These are phyloP conservation scores for Carposina sasakii DNA, from an alignment of 1,140 invertebrate species.

Conservation along the genomic window DNA sequence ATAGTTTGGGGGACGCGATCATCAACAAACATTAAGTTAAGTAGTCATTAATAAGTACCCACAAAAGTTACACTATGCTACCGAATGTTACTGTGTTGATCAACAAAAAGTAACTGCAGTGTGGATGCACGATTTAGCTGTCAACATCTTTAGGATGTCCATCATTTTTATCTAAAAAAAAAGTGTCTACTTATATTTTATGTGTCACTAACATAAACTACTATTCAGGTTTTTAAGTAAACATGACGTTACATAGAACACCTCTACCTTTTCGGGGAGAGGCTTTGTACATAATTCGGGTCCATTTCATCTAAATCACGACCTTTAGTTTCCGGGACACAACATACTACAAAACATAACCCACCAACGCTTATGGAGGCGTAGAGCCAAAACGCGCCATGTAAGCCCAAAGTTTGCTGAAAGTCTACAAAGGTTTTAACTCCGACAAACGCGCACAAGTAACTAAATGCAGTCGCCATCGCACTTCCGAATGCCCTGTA, in stretches of 20 bases:
- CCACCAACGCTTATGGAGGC: slow-evolving; percentile 88
- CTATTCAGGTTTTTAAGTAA: slow-evolving; percentile 30
- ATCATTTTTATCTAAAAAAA: too few relatives aligned
- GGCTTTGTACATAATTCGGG: slow-evolving; percentile 76
- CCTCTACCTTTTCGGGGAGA: slow-evolving; percentile 66
- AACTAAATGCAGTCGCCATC: slow-evolving; percentile 89
- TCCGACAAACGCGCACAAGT: slow-evolving; percentile 91
- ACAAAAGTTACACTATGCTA: too few relatives aligned
- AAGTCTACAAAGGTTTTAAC: slow-evolving; percentile 93
- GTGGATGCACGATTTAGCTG: too few relatives aligned
- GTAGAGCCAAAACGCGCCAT: slow-evolving; percentile 93
- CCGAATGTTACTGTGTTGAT: too few relatives aligned
- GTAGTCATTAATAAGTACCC: too few relatives aligned
- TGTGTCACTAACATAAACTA: too few relatives aligned
- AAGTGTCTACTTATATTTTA: too few relatives aligned
- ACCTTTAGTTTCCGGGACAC: slow-evolving; percentile 94
- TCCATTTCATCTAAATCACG: slow-evolving; percentile 92
- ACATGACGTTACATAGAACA: slow-evolving; percentile 17
- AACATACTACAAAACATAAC: slow-evolving; percentile 88
- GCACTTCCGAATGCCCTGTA: slow-evolving; percentile 89
- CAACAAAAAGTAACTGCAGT: too few relatives aligned
- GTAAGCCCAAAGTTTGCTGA: slow-evolving; percentile 82
- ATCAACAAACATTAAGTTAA: too few relatives aligned
- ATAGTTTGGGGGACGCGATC: too few relatives aligned
- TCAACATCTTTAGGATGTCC: too few relatives aligned